These are phyloP conservation scores for Callipepla squamata DNA, from an alignment of 2,113 vertebrate species.

Conservation along the genomic window DNA sequence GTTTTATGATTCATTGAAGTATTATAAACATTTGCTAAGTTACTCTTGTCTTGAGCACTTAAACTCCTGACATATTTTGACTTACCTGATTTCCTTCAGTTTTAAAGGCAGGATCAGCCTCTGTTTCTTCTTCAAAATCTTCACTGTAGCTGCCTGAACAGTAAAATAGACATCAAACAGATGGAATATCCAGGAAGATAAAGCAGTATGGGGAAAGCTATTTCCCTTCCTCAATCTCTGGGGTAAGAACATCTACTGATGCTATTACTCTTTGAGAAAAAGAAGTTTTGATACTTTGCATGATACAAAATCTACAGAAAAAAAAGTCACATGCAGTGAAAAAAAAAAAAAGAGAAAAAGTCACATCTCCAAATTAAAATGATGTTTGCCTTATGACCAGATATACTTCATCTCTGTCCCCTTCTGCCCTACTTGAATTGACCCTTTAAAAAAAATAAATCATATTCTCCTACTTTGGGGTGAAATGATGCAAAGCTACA, in stretches of 20 bases:
- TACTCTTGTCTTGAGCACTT: constrained; percentile 45
- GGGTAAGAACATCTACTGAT: background rate
- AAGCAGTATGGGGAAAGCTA: background rate
- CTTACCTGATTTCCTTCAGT: constrained; percentile 44
- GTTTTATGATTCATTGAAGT: background rate
- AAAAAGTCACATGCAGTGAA: background rate
- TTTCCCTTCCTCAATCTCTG: background rate
- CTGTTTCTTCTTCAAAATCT: constrained; percentile 89
- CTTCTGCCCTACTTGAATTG: background rate
- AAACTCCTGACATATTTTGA: constrained; percentile 29
- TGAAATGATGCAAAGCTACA: background rate
- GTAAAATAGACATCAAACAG: background rate
- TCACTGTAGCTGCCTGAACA: constrained; percentile 86
- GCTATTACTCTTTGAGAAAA: background rate
- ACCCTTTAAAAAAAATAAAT: background rate
- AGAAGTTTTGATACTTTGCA: background rate
- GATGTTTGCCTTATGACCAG: background rate
- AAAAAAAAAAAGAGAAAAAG: too few species aligned
- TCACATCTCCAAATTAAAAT: background rate
- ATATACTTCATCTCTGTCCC: background rate
- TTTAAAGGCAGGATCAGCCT: constrained; percentile 38
- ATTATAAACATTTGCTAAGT: background rate
- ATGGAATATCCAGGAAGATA: background rate
- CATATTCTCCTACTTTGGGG: background rate
- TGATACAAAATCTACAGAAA: background rate